These are phyloP conservation scores for Ennomos quercinarius DNA, from an alignment of 2,888 invertebrate species.

Conservation along the genomic window DNA sequence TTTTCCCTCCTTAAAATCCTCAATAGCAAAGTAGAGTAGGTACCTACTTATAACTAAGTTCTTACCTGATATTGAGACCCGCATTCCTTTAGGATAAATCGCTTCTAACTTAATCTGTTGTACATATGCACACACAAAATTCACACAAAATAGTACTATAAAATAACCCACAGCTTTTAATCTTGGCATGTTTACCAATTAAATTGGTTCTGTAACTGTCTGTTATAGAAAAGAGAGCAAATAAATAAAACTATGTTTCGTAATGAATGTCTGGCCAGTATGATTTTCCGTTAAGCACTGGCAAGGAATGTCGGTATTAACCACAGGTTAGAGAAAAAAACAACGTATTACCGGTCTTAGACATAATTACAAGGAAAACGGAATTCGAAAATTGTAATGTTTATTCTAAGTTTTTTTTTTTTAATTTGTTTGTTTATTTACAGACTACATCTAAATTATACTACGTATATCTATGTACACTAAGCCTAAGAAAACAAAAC, in stretches of 20 bases:
- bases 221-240: conserved; percentile 24
- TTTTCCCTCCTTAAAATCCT: too few relatives aligned
- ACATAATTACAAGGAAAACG: too few relatives aligned
- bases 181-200: conserved; percentile 11
- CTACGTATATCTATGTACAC: too few relatives aligned
- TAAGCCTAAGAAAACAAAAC: too few relatives aligned
- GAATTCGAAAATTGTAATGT: too few relatives aligned
- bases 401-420: too few relatives aligned
- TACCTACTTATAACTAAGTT: too few relatives aligned
- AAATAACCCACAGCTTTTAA: conserved; percentile 7
- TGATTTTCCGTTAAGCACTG: conserved; percentile 11
- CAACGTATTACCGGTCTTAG: too few relatives aligned
- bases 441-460: too few relatives aligned
- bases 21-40: too few relatives aligned
- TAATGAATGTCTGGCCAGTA: conserved; percentile 5
- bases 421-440: too few relatives aligned
- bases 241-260: not conserved
- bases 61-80: conserved; percentile 87
- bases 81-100: conserved; percentile 85
- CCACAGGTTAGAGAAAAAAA: too few relatives aligned
- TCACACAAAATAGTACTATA: conserved; percentile 11
- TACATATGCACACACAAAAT: conserved; percentile 55
- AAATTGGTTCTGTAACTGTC: conserved; percentile 21
- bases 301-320: conserved; percentile 9
- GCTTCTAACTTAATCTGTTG: conserved; percentile 85